Conservation (phyloP, 2,888 invertebrate genomes). For the Empis livida region DNA sequence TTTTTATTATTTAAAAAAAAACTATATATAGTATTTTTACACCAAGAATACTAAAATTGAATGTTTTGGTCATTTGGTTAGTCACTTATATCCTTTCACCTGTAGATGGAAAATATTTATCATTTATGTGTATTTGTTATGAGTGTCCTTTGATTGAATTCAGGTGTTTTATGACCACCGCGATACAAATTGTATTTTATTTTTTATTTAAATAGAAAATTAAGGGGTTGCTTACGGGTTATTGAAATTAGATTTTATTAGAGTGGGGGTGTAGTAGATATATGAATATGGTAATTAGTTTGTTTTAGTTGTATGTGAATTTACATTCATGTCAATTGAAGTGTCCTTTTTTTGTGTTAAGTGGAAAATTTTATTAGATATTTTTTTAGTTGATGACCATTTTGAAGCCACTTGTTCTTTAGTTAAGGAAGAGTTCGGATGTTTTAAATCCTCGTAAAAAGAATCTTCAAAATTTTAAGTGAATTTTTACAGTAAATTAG, state of each 20-base stretch:
- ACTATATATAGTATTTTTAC: no score
- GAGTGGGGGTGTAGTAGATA: slow-evolving; percentile 9
- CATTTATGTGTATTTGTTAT: not conserved
- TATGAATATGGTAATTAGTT: slow-evolving; percentile 8
- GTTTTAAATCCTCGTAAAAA: slow-evolving; percentile 5
- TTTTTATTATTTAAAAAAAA: no score
- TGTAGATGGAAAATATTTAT: slow-evolving; percentile 13
- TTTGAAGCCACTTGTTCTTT: slow-evolving; percentile 16
- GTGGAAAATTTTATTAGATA: slow-evolving; percentile 5
- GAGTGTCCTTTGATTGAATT: slow-evolving; percentile 20
- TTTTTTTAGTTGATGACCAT: slow-evolving; percentile 11
- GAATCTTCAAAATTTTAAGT: no score
- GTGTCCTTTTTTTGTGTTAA: not conserved
- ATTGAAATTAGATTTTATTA: slow-evolving; percentile 9
- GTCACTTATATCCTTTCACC: slow-evolving; percentile 8
- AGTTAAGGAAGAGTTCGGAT: slow-evolving; percentile 18
- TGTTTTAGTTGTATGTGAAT: not conserved
- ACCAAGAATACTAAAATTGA: no score
- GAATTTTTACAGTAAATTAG: no score
- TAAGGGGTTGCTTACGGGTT: not conserved
- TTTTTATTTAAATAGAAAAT: no score
- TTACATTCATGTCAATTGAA: not conserved
- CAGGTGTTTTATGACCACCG: slow-evolving; percentile 15
- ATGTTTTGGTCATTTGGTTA: no score
- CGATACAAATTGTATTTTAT: no score